A percentile compares a stretch with the other conserved stretches of the same genome.
Evolutionary conservation across 2,888 invertebrate genomes (phyloP).

Genomic region (Ischnura elegans): DNA sequence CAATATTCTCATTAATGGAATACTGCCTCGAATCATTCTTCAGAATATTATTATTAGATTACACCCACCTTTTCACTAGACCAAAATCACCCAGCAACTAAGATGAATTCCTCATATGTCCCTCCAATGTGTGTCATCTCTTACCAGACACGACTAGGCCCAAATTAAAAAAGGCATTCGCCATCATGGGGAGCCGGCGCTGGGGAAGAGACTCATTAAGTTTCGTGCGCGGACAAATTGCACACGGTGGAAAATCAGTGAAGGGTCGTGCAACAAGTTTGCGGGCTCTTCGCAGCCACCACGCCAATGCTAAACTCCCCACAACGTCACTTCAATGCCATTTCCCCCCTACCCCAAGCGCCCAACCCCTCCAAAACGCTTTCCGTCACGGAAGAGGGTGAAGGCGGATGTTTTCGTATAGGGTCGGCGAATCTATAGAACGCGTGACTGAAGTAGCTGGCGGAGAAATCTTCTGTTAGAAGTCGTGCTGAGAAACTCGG

Average conservation of each 20-base stretch:
- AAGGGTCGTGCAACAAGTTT: conserved; percentile 5
- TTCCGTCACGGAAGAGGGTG: conserved; percentile 14
- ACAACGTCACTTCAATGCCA: neutral
- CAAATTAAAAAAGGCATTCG: neutral
- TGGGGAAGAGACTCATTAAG: neutral
- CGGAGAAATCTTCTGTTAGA: too few species aligned
- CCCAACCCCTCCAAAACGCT: neutral
- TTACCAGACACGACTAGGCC: neutral
- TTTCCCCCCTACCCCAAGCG: neutral
- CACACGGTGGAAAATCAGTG: neutral
- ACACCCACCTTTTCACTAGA: too few species aligned
- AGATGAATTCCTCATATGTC: too few species aligned
- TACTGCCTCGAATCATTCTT: too few species aligned
- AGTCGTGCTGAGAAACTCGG: too few species aligned
- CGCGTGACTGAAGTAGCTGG: too few species aligned
- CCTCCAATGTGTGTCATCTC: too few species aligned
- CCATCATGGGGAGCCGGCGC: neutral
- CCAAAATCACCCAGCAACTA: too few species aligned
- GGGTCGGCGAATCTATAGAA: too few species aligned
- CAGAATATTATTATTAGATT: too few species aligned
- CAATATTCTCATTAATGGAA: too few species aligned
- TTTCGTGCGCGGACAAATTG: conserved; percentile 34
- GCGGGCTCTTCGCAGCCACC: neutral
- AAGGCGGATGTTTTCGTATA: neutral
- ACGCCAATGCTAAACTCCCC: neutral